phyloP scores from a whole-genome alignment of 2,113 vertebrate species.

The Zapornia atra region DNA sequence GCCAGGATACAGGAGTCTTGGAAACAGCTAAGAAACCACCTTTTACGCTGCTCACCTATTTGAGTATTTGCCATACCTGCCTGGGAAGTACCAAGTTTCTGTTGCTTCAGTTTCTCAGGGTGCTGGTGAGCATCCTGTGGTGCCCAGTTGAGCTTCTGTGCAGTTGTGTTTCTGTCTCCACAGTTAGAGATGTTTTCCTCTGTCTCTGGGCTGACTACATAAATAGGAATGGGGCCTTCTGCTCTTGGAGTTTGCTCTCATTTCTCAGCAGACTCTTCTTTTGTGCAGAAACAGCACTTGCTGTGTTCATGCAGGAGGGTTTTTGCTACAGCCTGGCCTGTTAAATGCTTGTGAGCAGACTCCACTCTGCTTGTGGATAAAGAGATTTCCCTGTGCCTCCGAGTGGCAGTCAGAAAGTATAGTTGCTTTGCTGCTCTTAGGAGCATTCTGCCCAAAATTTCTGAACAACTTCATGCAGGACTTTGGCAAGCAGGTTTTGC shows the following conservation, averaged over 20 bases:
- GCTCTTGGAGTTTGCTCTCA: background rate
- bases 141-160: background rate
- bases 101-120: background rate
- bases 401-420: background rate
- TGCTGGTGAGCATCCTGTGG: background rate
- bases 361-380: background rate
- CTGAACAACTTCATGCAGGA: background rate
- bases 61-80: slow-evolving; percentile 38
- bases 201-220: background rate
- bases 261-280: background rate
- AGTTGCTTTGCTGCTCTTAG: background rate
- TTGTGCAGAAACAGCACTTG: background rate
- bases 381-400: background rate
- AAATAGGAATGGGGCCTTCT: background rate
- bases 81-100: background rate
- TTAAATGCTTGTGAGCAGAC: background rate
- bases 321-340: background rate
- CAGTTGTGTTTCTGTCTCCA: background rate
- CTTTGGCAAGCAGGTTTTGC: background rate
- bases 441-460: background rate
- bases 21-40: background rate
- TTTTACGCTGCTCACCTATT: background rate
- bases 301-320: background rate
- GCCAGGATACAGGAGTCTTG: background rate
- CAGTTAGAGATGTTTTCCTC: background rate